Evolutionary conservation across 2,797 vertebrate genomes (phyloP), one percentile per base, ranked within the genome.

Genomic region (Gadopsis bispinosus): DNA sequence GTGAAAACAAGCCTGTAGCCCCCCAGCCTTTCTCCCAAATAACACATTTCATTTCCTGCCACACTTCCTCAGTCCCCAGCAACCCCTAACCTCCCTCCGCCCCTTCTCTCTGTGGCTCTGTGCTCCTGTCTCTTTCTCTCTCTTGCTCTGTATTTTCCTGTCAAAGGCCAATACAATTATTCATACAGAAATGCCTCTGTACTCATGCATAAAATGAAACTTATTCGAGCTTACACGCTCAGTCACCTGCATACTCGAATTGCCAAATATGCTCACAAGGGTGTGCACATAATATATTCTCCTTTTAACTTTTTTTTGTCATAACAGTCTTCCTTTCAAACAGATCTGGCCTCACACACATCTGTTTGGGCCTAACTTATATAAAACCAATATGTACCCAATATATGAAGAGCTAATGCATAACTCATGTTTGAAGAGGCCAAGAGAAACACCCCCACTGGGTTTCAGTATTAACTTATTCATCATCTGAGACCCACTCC

Each of bases 41-140:
- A 85, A 87, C 88, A 87, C 91, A 86, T 91, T 93, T 93, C 71
- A 92, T 93, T 93, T 92, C 83, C 89, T 88, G 88, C 76, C 81
- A 80, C 31, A 84, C 67, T 79, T 78, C 76, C 81, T 74, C 75
- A 68, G 69, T 77, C 77, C 67, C 69, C 58, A 35, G 8, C 74
- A 81, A 80, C 79, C 87, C 65, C 81, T 80, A 86, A 87, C 86
- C 83, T 65, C 54, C 39, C 69, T 22, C 59, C 59, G 43, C 59
- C 76, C 70, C 55, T 71, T 83, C 66, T 63, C 69, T 80, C 64
- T 62, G 53, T 62, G 48, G 58, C 73, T 77, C 41, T 1, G 0
- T 74, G 65, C 78, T 56, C 79, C 55, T 8, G 0, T 76, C 71
- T 76, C 62, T 66, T 61, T 72, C 80, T 67, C 69, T 77, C 68